phyloP scores from a whole-genome alignment of 2,797 vertebrate species.

The Prionace glauca region DNA sequence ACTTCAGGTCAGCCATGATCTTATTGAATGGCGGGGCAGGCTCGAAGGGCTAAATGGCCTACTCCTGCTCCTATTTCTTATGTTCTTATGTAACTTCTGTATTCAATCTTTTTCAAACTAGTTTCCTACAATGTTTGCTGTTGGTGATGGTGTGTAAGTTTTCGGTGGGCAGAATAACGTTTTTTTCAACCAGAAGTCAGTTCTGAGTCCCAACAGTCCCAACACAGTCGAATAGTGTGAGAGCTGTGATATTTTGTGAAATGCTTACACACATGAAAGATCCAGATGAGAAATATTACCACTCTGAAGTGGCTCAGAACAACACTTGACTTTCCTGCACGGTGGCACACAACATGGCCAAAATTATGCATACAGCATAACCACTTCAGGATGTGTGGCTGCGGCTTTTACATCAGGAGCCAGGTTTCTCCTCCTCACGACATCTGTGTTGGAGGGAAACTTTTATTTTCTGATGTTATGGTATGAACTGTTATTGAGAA shows the following conservation, averaged over 20 bases:
- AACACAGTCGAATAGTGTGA: neutral
- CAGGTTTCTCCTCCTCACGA: neutral
- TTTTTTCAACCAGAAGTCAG: neutral
- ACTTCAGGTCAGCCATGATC: no score
- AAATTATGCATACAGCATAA: neutral
- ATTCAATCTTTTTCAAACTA: neutral
- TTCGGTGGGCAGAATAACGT: neutral
- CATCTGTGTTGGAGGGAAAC: no score
- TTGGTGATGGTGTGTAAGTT: neutral
- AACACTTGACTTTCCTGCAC: neutral
- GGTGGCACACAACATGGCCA: neutral
- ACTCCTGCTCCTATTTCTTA: no score
- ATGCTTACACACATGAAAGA: neutral
- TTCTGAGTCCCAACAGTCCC: neutral
- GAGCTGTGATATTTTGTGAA: neutral
- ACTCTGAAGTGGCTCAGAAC: neutral
- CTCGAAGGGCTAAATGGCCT: no score
- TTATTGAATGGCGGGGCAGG: no score
- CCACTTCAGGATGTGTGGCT: neutral
- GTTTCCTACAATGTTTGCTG: neutral
- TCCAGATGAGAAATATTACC: neutral
- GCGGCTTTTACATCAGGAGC: neutral
- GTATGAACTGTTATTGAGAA: no score
- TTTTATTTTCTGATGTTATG: no score
- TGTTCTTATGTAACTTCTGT: no score